Percentiles rank a stretch among this genome's conserved stretches.
These are phyloP conservation scores for Spisula solida DNA, from an alignment of 2,888 invertebrate species.

Conservation along the genomic window DNA sequence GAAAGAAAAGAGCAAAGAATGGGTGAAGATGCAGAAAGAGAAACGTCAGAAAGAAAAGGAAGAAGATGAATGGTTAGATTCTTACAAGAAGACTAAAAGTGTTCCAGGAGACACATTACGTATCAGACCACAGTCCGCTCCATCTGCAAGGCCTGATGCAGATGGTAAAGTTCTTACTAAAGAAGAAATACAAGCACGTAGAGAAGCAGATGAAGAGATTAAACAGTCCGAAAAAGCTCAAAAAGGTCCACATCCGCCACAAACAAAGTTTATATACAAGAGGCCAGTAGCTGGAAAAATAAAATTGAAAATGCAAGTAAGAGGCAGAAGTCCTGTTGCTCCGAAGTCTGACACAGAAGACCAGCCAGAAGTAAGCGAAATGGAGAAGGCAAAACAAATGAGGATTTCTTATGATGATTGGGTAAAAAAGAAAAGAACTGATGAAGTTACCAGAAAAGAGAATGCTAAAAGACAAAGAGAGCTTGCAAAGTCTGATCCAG, in stretches of 20 bases:
- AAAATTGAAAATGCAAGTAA: conserved; percentile 74
- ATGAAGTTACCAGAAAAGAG: conserved; percentile 73
- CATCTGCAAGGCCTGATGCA: conserved; percentile 58
- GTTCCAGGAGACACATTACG: conserved; percentile 68
- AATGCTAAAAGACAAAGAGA: conserved; percentile 75
- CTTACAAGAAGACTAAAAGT: conserved; percentile 53
- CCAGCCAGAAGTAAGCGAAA: conserved; percentile 49
- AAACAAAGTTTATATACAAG: conserved; percentile 82
- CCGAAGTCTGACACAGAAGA: conserved; percentile 65
- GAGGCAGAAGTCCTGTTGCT: conserved; percentile 71
- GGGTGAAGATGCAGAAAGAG: conserved; percentile 69
- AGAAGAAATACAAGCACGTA: conserved; percentile 58
- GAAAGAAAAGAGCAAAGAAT: conserved; percentile 78
- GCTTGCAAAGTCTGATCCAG: conserved; percentile 82
- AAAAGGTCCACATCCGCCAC: conserved; percentile 73
- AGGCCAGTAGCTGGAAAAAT: conserved; percentile 81
- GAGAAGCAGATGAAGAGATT: conserved; percentile 63
- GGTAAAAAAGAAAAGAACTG: conserved; percentile 78
- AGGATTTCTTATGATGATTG: conserved; percentile 83
- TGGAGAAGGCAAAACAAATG: conserved; percentile 70
- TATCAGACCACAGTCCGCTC: conserved; percentile 72
- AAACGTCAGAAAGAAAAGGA: conserved; percentile 56
- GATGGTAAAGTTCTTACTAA: conserved; percentile 56
- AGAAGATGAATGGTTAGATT: conserved; percentile 54
- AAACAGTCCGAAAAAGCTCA: conserved; percentile 59